Evolutionary conservation across 1,140 invertebrate species (phyloP), one percentile per base, ranked within the genome.

Genomic region (Bradysia coprophila): DNA sequence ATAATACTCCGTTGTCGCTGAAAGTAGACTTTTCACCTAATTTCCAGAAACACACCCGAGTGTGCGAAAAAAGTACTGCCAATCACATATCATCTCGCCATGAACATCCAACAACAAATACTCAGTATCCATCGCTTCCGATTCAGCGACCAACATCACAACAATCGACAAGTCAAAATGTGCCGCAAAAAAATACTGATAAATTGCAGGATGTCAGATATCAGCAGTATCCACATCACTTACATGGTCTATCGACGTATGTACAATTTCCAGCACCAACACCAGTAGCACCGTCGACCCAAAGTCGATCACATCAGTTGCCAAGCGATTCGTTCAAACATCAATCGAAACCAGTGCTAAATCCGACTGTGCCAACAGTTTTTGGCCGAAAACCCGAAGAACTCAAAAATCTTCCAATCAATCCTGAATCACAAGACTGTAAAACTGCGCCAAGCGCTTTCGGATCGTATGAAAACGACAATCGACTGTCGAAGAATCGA

Each of bases 11-110:
- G 0, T 63, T 65, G 21, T 65, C 63, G 1, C 63, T 69, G 0
- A 68, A 75, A 48, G 66, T 76, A 2, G 71, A 76, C 47, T 76
- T 76, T 42, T 61, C 68, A 23, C 72, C 73, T 0, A 72, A 75
- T 43, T 77, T 76, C 47, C 66, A 65, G 11, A 34, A 48, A 4
- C 44, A 47, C 21, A 21, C 36, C 4, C 21, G 24, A 28, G 13
- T 28, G 6, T 6, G 24, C 13, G 24, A 28, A 8, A 8, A 31
- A 24, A 6, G 21, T 31, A 28, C 4, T 18, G 5, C 40, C 13
- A n/a, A n/a, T n/a, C n/a, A n/a, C n/a, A n/a, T n/a, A n/a, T 8
- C 9, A 18, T 38, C 8, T 10, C 18, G 18, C 36, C 10, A 38
- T 9, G 18, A 11, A 11, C 10, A 11, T 18, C 36, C 36, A 11